phyloP scores from a whole-genome alignment of 2,113 vertebrate genomes.

The Tachysurus vachellii region DNA sequence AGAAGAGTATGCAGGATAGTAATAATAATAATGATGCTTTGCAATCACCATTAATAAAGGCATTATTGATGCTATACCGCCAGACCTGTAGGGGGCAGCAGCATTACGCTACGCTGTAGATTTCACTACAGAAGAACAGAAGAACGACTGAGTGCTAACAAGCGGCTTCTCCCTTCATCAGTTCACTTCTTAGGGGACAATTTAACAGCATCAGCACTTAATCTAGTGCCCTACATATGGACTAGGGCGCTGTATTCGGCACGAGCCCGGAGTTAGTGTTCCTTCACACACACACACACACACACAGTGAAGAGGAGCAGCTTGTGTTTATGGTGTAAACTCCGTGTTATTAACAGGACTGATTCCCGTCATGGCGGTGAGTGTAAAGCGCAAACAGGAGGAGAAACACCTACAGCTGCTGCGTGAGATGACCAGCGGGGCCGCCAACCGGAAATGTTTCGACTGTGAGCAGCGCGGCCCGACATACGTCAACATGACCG shows the following conservation, averaged over 20 bases:
- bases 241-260: not conserved
- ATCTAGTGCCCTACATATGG: not conserved
- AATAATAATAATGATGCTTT: too few relatives aligned
- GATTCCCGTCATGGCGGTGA: conserved; percentile 83
- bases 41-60: not conserved
- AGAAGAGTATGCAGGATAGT: too few relatives aligned
- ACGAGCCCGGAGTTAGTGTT: not conserved
- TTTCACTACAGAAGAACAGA: conserved; percentile 12
- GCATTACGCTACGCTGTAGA: not conserved
- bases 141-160: not conserved
- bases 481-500: conserved; percentile 96
- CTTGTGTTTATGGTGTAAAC: conserved; percentile 33
- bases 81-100: not conserved
- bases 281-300: conserved; percentile 1
- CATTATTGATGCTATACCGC: not conserved
- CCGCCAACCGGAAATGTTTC: conserved; percentile 96
- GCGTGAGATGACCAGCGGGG: conserved; percentile 93
- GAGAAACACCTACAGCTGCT: conserved; percentile 98
- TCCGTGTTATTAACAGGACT: not conserved
- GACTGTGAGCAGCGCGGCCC: conserved; percentile 98
- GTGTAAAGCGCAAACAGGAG: conserved; percentile 95
- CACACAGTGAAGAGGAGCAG: conserved; percentile 21
- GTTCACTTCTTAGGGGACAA: not conserved
- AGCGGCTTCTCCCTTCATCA: not conserved
- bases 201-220: not conserved